Evolutionary conservation across 2,113 vertebrate species (phyloP).

Genomic region (Strix aluco): DNA sequence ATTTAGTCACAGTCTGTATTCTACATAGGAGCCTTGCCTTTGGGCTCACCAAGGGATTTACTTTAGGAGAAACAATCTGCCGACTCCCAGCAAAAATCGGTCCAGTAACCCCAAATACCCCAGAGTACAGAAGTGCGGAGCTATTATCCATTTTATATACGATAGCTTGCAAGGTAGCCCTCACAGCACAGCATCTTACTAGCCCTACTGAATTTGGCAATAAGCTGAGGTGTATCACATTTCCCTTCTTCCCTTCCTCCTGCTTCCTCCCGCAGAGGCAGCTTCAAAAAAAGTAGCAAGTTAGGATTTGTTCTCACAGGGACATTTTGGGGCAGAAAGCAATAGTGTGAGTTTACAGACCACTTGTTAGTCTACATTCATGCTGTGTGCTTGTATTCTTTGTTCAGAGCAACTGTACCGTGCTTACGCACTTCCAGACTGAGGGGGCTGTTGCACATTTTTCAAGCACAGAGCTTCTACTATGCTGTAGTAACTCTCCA

Average conservation of each 20-base stretch:
- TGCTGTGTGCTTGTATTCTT: background rate
- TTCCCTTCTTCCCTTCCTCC: background rate
- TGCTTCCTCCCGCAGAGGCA: background rate
- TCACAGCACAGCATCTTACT: background rate
- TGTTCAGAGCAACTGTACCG: background rate
- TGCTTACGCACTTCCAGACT: background rate
- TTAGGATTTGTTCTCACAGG: background rate
- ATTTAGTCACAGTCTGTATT: background rate
- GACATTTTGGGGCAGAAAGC: background rate
- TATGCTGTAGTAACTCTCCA: background rate
- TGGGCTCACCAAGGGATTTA: background rate
- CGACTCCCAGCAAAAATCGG: background rate
- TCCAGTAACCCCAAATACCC: background rate
- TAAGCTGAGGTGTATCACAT: background rate
- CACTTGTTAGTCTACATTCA: background rate
- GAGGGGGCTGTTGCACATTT: accelerated
- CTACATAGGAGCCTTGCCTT: background rate
- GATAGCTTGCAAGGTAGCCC: background rate
- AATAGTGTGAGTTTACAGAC: background rate
- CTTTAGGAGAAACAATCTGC: background rate
- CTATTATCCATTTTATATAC: background rate
- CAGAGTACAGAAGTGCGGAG: accelerated
- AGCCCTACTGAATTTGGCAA: background rate
- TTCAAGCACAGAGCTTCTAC: background rate
- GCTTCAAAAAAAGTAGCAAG: background rate